phyloP scores from a whole-genome alignment of 2,113 vertebrate genomes.

The Apteryx owenii region DNA sequence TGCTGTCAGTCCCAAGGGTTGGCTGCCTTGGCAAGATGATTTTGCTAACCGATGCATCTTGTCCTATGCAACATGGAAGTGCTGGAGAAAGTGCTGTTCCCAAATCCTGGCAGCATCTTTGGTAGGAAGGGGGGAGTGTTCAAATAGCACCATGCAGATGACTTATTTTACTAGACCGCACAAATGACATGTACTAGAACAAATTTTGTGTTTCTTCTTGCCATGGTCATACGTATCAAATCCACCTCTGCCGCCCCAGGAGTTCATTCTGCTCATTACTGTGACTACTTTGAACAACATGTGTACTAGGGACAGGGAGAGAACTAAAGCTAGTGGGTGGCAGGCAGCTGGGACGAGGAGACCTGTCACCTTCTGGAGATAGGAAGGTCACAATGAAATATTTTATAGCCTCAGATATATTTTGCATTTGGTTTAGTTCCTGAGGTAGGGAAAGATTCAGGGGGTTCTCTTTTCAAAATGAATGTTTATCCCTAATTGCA shows the following conservation, averaged over 20 bases:
- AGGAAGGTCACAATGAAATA: neutral
- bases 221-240: rapidly evolving
- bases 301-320: neutral
- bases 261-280: neutral
- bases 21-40: neutral
- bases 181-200: neutral
- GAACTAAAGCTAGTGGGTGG: neutral
- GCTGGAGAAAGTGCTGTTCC: neutral
- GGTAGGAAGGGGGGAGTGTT: neutral
- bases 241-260: neutral
- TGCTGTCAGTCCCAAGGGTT: neutral
- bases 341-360: neutral
- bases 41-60: neutral
- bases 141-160: neutral
- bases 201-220: neutral
- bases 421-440: neutral
- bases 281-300: neutral
- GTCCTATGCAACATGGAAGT: neutral
- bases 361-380: neutral
- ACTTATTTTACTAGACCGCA: neutral
- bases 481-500: neutral
- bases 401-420: neutral
- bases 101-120: neutral
- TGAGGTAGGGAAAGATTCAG: rapidly evolving
- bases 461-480: neutral